Evolutionary conservation across 1,140 invertebrate species (phyloP), one percentile per base, ranked within the genome.

Genomic region (Lordiphosa stackelbergi): DNA sequence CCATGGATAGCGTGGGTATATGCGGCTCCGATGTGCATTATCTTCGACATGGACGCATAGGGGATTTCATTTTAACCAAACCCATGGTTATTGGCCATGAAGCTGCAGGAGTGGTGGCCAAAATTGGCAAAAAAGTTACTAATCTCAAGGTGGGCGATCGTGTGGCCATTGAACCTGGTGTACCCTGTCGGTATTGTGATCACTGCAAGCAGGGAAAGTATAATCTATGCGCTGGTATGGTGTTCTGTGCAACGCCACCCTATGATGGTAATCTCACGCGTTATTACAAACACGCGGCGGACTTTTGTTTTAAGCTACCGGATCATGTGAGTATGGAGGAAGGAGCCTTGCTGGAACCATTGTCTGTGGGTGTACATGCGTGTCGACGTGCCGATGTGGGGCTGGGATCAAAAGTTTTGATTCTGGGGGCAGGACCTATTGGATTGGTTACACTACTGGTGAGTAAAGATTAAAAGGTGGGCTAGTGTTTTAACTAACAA

Each of bases 21-120:
- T 99, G 97, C 88, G 97, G 97, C 0, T 98, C 97, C 0, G 97
- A 98, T 89, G 95, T 98, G 5, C 95, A 97, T 87, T 98, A 98
- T 89, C 92, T 96, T 88, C 91, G 92, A 5, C 86, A 93, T 64
- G 97, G 97, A 11, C 81, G 90, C 19, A 97, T 97, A 85, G 96
- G 94, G 0, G 90, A 93, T 70, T 97, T 96, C 78, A 88, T 96
- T 7, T 90, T 97, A 0, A 91, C 92, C 43, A 89, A 92, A 59
- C 95, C 96, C 10, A 97, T 97, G 95, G 91, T 97, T 31, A 93
- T 97, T 73, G 96, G 96, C 0, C 96, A 97, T 81, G 96, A 97
- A 89, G 91, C 95, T 4, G 92, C 95, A 3, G 96, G 85, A 0
- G 90, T 90, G 24, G 92, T 96, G 7, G 88, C 88, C 0, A 73